Evolutionary conservation across 2,113 vertebrate species (phyloP).

Genomic region (Myrmophylax atrothorax): DNA sequence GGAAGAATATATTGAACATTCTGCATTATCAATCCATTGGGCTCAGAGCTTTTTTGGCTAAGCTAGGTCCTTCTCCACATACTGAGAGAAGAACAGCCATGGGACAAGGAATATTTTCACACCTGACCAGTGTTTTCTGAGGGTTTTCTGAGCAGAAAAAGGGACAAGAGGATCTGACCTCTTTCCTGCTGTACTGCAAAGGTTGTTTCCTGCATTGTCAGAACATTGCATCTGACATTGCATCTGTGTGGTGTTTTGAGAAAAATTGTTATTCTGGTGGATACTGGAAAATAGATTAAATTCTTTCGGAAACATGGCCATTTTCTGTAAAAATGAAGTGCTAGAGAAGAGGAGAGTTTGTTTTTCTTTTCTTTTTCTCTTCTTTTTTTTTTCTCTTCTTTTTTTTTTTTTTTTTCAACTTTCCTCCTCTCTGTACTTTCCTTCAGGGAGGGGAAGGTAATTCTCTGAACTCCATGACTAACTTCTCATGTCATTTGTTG

Average conservation of each 20-base stretch:
- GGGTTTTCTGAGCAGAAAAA: constrained; percentile 46
- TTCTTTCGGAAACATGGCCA: not conserved
- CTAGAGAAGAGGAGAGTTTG: not conserved
- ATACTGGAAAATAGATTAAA: constrained; percentile 45
- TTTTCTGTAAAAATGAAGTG: constrained; percentile 29
- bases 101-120: not conserved
- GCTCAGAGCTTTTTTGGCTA: not conserved
- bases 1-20: not conserved
- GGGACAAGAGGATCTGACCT: not conserved
- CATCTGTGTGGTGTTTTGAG: constrained; percentile 1
- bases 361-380: not conserved
- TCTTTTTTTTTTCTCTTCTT: no score
- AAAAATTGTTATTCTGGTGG: not conserved
- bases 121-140: not conserved
- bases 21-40: not conserved
- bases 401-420: not conserved
- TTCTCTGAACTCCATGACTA: not conserved
- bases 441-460: not conserved
- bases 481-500: not conserved
- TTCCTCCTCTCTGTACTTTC: not conserved
- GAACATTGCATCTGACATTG: not conserved
- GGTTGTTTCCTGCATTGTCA: constrained; percentile 62
- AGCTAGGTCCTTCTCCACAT: not conserved
- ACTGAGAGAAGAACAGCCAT: not conserved
- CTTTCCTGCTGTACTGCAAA: constrained; percentile 59